Conservation (phyloP, 2,113 vertebrate species). For the Festucalex cinctus region DNA sequence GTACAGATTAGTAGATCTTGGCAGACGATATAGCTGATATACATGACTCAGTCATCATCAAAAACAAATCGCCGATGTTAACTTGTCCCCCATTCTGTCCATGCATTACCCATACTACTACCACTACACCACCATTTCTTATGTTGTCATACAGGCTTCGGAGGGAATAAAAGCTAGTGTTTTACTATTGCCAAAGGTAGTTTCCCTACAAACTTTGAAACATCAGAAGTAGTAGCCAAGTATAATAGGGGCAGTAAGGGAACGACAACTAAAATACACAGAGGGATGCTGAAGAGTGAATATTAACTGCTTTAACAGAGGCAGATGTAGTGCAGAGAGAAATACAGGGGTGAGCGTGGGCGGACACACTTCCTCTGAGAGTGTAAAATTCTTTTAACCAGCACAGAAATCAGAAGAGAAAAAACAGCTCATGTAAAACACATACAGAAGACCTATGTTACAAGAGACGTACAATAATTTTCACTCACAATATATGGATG, state of each 20-base stretch:
- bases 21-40: conserved; percentile 43
- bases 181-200: not conserved
- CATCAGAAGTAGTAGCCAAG: conserved; percentile 10
- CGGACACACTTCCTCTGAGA: conserved; percentile 71
- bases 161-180: conserved; percentile 9
- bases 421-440: conserved; percentile 58
- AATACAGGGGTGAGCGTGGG: conserved; percentile 55
- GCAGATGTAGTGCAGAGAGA: conserved; percentile 45
- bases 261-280: conserved; percentile 17
- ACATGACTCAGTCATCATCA: conserved; percentile 47
- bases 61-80: conserved; percentile 37
- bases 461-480: conserved; percentile 37
- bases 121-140: conserved; percentile 17
- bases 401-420: conserved; percentile 45
- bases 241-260: conserved; percentile 24
- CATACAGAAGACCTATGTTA: conserved; percentile 42
- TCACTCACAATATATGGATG: not conserved
- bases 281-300: conserved; percentile 21
- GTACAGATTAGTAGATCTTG: conserved; percentile 8
- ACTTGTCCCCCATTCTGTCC: conserved; percentile 21
- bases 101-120: conserved; percentile 21
- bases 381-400: conserved; percentile 63
- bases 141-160: conserved; percentile 16
- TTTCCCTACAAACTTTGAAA: conserved; percentile 26
- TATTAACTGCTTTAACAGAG: conserved; percentile 35